These are phyloP conservation scores for Operophtera brumata DNA, from an alignment of 2,888 invertebrate genomes.

Conservation along the genomic window DNA sequence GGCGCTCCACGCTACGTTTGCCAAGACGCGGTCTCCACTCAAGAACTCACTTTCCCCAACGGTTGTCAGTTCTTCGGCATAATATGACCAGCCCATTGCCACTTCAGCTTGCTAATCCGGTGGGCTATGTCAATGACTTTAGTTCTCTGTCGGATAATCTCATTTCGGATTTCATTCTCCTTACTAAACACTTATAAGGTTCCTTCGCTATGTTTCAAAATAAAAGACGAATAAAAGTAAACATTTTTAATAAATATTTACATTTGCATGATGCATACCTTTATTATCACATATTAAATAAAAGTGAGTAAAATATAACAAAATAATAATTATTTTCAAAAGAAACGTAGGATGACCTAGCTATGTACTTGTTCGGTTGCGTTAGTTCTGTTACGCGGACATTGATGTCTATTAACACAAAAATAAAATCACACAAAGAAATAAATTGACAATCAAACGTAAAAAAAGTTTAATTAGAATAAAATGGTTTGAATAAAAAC, in stretches of 20 bases:
- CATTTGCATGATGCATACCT: conserved; percentile 50
- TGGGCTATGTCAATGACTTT: too few relatives aligned
- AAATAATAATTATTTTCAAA: conserved; percentile 59
- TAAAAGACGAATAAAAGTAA: conserved; percentile 55
- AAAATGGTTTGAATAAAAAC: background rate
- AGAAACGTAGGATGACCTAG: conserved; percentile 48
- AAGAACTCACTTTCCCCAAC: too few relatives aligned
- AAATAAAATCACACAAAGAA: conserved; percentile 10
- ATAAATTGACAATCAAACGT: conserved; percentile 8
- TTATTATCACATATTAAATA: conserved; percentile 70
- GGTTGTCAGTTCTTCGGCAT: too few relatives aligned
- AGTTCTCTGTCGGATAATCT: too few relatives aligned
- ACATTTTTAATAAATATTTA: conserved; percentile 77
- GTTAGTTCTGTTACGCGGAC: background rate
- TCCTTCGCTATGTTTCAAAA: background rate
- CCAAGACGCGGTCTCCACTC: too few relatives aligned
- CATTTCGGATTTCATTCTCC: too few relatives aligned
- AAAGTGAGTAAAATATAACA: conserved; percentile 67
- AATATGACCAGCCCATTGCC: too few relatives aligned
- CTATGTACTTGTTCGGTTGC: conserved; percentile 35
- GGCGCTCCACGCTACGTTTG: too few relatives aligned
- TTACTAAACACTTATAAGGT: too few relatives aligned
- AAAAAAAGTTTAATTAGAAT: background rate
- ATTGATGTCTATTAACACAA: background rate
- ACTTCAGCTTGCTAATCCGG: too few relatives aligned